These are phyloP conservation scores for Drosophila limbata DNA, from an alignment of 2,888 invertebrate genomes.

Conservation along the genomic window DNA sequence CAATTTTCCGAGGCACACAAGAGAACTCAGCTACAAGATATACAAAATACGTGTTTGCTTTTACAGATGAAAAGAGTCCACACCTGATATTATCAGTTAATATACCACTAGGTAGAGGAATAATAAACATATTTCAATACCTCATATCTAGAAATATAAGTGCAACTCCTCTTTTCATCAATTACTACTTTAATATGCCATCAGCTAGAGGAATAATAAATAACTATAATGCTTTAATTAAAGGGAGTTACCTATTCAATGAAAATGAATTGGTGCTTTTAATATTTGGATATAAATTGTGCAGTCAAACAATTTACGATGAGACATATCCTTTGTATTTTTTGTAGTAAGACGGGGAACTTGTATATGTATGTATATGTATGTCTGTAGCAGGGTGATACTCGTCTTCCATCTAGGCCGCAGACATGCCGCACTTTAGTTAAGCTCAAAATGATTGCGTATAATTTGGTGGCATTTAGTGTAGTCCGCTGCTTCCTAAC, in stretches of 20 bases:
- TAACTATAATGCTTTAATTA: not conserved
- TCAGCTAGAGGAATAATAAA: not conserved
- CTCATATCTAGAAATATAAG: too few species aligned
- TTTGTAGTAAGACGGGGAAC: constrained; percentile 6
- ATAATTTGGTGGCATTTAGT: constrained; percentile 76
- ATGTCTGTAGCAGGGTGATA: not conserved
- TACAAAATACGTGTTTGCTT: not conserved
- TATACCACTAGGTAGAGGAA: not conserved
- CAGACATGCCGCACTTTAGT: constrained; percentile 64
- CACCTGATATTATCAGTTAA: not conserved
- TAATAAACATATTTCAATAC: not conserved
- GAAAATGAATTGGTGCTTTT: not conserved
- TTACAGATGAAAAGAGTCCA: not conserved
- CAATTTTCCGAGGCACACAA: not conserved
- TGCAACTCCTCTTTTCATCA: too few species aligned
- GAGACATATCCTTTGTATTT: constrained; percentile 71
- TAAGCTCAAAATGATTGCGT: constrained; percentile 73
- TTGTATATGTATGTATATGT: not conserved
- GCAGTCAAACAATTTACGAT: constrained; percentile 75
- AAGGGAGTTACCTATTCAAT: not conserved
- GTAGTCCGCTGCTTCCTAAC: constrained; percentile 9
- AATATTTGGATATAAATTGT: constrained; percentile 5
- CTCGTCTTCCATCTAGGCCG: constrained; percentile 19
- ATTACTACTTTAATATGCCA: not conserved
- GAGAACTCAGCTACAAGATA: not conserved